Percentiles rank a stretch among this genome's conserved stretches.
These are phyloP conservation scores for Colaptes auratus DNA, from an alignment of 2,113 vertebrate genomes.

Conservation along the genomic window DNA sequence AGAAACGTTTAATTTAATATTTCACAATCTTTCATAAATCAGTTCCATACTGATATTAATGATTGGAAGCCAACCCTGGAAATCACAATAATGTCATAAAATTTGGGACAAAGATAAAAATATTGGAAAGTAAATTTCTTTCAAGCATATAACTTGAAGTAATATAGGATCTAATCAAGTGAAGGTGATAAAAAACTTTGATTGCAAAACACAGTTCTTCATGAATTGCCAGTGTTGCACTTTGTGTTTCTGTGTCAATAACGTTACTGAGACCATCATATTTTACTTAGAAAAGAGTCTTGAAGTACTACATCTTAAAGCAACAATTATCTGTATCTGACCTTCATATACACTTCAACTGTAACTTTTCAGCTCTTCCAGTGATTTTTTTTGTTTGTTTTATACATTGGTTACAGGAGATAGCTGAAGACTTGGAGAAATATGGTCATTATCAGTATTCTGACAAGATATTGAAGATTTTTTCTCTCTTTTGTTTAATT, in stretches of 20 bases:
- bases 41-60: neutral
- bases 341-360: conserved; percentile 21
- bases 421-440: neutral
- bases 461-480: neutral
- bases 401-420: neutral
- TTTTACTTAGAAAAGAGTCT: neutral
- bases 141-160: neutral
- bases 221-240: neutral
- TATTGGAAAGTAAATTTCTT: neutral
- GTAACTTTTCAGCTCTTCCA: neutral
- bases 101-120: neutral
- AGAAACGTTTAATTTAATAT: neutral
- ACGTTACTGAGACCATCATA: neutral
- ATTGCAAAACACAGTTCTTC: neutral
- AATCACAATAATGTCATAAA: neutral
- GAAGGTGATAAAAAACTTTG: neutral
- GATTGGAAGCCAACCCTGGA: neutral
- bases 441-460: neutral
- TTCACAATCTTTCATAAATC: neutral
- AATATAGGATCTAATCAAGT: neutral
- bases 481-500: neutral
- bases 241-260: neutral
- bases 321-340: conserved; percentile 3
- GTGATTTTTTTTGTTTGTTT: neutral
- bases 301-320: conserved; percentile 10